Base-by-base conservation (phyloP, 2,113 vertebrate genomes). In the Osmerus eperlanus region DNA sequence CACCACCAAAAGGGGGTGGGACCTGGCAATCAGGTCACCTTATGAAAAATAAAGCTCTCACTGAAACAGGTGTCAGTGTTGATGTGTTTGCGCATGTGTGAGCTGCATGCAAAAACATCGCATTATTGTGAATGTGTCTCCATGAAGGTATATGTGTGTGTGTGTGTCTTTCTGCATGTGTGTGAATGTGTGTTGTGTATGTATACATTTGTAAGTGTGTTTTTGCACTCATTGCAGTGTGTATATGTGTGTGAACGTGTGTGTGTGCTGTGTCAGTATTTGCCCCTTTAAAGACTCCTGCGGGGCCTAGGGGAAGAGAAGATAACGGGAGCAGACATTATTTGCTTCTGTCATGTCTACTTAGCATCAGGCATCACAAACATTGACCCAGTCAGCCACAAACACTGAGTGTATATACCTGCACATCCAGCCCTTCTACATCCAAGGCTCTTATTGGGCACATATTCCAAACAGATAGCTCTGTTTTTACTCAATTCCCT, bases 291-390 rank as follows among this genome's bases (percentile, higher is more conserved):
- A 92, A 89, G 86, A 82, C 85, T 90, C 83, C 87, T 87, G 88
- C 85, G 32, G 85, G 83, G 89, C 86, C 79, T 82, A 80, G 83
- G 86, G 83, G 82, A 83, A 86, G 83, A 88, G 79, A 86, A 88
- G 86, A 86, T 85, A 91, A 91, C 82, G 76, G 86, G 90, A 92
- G 91, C 88, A 91, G 89, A 92, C 90, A 87, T 92, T 90, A 91
- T 92, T 91, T 92, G 88, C 88, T 91, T 88, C 89, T 92, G 92
- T 91, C 91, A 89, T 87, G 79, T 92, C 75, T 76, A 68, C 73
- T 93, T 92, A 93, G 82, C 73, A 47, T 93, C 93, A 89, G 62
- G 65, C 74, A 83, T 87, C 87, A 82, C 88, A 85, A 81, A 85
- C 81, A 82, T 85, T 80, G 82, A 83, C 83, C 83, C 78, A 87